A percentile compares a stretch with the other conserved stretches of the same genome.
These are phyloP conservation scores for Pseudorasbora parva DNA, from an alignment of 2,113 vertebrate genomes.

Conservation along the genomic window DNA sequence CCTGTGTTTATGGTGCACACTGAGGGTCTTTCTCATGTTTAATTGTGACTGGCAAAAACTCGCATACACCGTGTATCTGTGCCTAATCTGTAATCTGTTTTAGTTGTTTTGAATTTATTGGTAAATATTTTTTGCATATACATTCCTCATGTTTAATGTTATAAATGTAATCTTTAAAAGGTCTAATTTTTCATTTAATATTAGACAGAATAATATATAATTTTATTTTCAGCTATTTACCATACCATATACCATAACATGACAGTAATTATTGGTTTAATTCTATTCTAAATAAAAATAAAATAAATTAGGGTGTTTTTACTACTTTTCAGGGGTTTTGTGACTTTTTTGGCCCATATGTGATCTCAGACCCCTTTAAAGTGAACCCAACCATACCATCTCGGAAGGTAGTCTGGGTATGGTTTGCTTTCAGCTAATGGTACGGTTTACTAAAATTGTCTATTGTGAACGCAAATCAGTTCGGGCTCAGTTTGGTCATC, in stretches of 20 bases:
- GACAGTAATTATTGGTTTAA: not conserved
- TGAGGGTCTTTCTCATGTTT: not conserved
- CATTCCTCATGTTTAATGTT: not conserved
- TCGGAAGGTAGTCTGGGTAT: too few species aligned
- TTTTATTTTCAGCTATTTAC: not conserved
- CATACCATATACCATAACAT: not conserved
- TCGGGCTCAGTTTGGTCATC: too few species aligned
- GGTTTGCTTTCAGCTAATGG: too few species aligned
- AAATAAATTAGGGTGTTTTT: too few species aligned
- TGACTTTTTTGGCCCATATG: too few species aligned
- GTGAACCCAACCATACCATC: too few species aligned
- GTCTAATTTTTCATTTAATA: not conserved
- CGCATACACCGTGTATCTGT: not conserved
- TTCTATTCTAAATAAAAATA: too few species aligned
- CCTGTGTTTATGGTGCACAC: not conserved
- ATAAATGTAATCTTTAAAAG: not conserved
- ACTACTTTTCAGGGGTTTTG: too few species aligned
- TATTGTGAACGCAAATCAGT: too few species aligned
- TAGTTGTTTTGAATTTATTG: too few species aligned
- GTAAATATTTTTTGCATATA: not conserved
- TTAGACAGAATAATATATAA: not conserved
- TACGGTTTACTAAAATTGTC: too few species aligned
- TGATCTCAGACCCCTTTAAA: too few species aligned
- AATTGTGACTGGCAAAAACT: not conserved
- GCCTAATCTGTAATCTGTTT: not conserved